Percentiles rank a stretch among this genome's conserved stretches.
Evolutionary conservation across 2,797 vertebrate genomes (phyloP).

Genomic region (Enteromius mattozi): DNA sequence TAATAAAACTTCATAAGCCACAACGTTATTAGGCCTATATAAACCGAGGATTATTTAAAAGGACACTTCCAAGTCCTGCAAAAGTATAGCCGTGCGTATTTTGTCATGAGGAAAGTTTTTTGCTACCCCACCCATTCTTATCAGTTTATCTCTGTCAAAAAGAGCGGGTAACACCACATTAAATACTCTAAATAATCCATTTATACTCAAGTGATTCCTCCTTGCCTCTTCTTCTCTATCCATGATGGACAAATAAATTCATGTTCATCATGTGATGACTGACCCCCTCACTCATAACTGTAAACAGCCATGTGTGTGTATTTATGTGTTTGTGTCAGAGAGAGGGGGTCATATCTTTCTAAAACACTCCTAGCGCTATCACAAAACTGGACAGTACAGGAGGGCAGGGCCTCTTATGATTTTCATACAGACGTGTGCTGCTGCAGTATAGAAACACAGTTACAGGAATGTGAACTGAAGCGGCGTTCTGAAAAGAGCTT

Average conservation of each 20-base stretch:
- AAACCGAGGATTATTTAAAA: neutral
- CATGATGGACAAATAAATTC: neutral
- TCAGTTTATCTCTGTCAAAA: slow-evolving; percentile 19
- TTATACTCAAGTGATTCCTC: neutral
- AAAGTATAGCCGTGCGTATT: neutral
- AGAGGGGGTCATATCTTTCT: slow-evolving; percentile 50
- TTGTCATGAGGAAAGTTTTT: neutral
- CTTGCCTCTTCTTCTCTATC: neutral
- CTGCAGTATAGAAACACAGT: neutral
- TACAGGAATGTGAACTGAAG: neutral
- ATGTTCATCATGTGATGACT: neutral
- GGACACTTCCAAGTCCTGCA: neutral
- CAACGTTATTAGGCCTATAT: neutral
- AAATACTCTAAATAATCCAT: neutral
- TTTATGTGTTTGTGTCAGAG: neutral
- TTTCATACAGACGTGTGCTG: neutral
- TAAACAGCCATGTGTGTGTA: neutral
- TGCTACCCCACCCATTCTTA: slow-evolving; percentile 32
- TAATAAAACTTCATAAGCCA: neutral
- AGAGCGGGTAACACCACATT: neutral
- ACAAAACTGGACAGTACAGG: slow-evolving; percentile 21
- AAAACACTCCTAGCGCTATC: slow-evolving; percentile 56
- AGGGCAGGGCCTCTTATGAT: slow-evolving; percentile 35
- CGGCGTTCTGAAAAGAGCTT: neutral
- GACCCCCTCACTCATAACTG: neutral